These are phyloP conservation scores for Meiosimyza platycephala DNA, from an alignment of 2,888 invertebrate species.

Conservation along the genomic window DNA sequence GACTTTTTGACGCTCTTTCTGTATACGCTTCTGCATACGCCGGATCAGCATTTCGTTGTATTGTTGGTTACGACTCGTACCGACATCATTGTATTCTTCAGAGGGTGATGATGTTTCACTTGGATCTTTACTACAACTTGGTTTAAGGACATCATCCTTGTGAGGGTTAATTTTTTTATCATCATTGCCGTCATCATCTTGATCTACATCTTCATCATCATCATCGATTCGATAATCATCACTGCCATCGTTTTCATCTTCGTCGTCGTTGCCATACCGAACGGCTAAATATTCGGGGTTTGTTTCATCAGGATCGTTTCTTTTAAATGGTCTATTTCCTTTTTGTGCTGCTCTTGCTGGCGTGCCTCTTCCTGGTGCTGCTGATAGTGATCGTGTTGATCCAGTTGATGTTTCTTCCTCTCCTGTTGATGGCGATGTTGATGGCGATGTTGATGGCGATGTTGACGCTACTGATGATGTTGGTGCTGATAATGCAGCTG, in stretches of 20 bases:
- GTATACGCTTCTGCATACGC: not conserved
- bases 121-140: not conserved
- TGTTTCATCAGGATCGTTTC: not conserved
- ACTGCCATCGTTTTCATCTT: conserved; percentile 6
- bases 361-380: not conserved
- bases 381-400: not conserved
- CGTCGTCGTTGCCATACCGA: conserved; percentile 12
- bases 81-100: not conserved
- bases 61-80: not conserved
- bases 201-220: not conserved
- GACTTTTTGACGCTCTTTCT: too few relatives aligned
- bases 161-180: not conserved
- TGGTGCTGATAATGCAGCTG: not conserved
- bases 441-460: not conserved
- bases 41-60: not conserved
- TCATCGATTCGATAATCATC: too few relatives aligned
- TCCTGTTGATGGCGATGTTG: not conserved
- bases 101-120: not conserved
- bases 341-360: not conserved
- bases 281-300: not conserved
- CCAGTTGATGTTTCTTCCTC: not conserved
- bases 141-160: conserved; percentile 5
- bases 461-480: conserved; percentile 15
- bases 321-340: not conserved
- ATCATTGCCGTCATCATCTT: not conserved